Conservation (phyloP, 2,113 vertebrate species). For the Tyto alba region DNA sequence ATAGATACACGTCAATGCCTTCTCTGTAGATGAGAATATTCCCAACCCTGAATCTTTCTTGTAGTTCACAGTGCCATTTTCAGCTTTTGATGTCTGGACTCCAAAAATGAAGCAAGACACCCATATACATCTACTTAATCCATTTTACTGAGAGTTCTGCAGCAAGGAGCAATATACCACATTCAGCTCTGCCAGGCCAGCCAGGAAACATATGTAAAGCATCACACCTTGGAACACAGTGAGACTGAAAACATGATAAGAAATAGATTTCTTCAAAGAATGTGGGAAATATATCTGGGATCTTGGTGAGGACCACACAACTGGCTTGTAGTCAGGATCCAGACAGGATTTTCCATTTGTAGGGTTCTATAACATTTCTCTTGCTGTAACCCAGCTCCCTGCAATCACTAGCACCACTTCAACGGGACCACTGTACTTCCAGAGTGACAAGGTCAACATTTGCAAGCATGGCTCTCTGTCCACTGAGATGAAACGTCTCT, state of each 20-base stretch:
- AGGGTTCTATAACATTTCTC: not conserved
- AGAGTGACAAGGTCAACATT: not conserved
- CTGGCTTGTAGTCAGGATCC: not conserved
- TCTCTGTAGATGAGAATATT: not conserved
- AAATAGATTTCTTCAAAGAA: not conserved
- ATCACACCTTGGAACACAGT: not conserved
- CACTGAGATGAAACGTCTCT: not conserved
- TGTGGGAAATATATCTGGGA: not conserved
- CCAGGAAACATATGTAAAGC: not conserved
- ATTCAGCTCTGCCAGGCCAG: not conserved
- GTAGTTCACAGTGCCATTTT: not conserved
- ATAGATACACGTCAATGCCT: not conserved
- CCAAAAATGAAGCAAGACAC: not conserved
- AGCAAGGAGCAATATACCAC: not conserved
- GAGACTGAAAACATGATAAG: not conserved
- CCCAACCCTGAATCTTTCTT: not conserved
- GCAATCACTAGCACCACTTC: not conserved
- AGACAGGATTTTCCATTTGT: not conserved
- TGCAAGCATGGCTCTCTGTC: not conserved
- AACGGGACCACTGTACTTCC: not conserved
- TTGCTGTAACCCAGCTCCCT: not conserved
- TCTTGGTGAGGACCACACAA: not conserved
- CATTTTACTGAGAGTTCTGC: not conserved
- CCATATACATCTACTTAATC: not conserved
- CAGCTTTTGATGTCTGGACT: not conserved